Base-by-base conservation (phyloP, 1,140 invertebrate genomes). In the Agrypnia vestita region DNA sequence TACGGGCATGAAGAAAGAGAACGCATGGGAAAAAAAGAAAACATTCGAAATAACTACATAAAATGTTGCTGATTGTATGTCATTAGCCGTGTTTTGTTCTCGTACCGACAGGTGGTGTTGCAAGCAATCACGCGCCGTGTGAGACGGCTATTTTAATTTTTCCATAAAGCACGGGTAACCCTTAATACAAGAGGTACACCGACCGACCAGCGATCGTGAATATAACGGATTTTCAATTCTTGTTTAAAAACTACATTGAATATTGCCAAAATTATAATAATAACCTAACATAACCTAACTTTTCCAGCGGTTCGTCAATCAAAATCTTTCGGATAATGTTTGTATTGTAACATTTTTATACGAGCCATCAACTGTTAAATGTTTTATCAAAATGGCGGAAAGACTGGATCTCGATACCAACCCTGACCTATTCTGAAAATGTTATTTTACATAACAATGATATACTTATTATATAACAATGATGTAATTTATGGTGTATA, bases 11-110 rank as follows among this genome's bases (percentile, higher is more conserved):
- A 46, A 44, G 64, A 69, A 19, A 19, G 15, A 69, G 17, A 72
- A 74, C 25, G 25, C 10, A 74, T 55, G 53, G 51, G 53, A 74
- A 55, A 74, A 74, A 55, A 56, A 55, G 1, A 74, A 67, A 64
- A 64, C 61, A 77, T 64, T 69, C 59, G 78, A 78, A 82, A 82
- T 80, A 82, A 82, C 25, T 67, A 72, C 79, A 83, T 83, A 83
- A 82, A 83, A 83, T 82, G 74, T 74, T 69, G 6, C 53, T 83
- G 82, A 83, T 83, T 83, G 82, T 78, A 80, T 80, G 79, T 83
- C 79, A 83, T 83, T 82, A 82, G 62, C 4, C 6, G 25, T 6
- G 55, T 21, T 64, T 17, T 73, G 75, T 53, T 67, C 47, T 51
- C 46, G 53, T 67, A 77, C 80, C 80, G 80, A 76, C 80, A 82